Percentiles rank a stretch among this genome's conserved stretches.
Evolutionary conservation across 2,888 invertebrate genomes (phyloP).

Genomic region (Galerucella calmariensis): DNA sequence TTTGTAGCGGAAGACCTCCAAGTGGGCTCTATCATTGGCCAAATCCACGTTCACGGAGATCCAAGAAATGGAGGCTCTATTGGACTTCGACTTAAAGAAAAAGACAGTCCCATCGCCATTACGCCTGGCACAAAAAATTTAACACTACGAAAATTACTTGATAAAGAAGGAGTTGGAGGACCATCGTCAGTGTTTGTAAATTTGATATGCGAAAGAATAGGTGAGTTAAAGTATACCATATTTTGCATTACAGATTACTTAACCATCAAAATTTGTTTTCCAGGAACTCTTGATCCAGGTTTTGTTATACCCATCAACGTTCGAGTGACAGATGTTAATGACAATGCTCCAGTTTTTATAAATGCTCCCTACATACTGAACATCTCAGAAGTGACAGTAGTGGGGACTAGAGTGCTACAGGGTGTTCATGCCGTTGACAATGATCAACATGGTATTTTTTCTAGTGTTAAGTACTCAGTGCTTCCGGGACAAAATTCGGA

Average conservation of each 20-base stretch:
- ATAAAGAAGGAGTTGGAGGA: constrained; percentile 86
- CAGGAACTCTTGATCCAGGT: constrained; percentile 69
- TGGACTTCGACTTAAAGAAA: constrained; percentile 80
- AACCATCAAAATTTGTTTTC: not conserved
- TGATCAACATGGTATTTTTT: constrained; percentile 90
- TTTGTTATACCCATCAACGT: constrained; percentile 85
- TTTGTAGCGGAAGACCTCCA: constrained; percentile 88
- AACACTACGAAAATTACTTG: constrained; percentile 79
- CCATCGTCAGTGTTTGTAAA: constrained; percentile 88
- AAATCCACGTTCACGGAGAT: constrained; percentile 84
- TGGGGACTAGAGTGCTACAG: constrained; percentile 79
- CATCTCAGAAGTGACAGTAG: constrained; percentile 83
- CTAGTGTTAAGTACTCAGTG: constrained; percentile 84
- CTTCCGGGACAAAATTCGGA: constrained; percentile 83
- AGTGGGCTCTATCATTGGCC: constrained; percentile 83
- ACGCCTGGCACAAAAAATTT: constrained; percentile 83
- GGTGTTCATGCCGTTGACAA: constrained; percentile 83
- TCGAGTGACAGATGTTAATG: constrained; percentile 90
- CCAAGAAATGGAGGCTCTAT: constrained; percentile 82
- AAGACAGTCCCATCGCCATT: constrained; percentile 82
- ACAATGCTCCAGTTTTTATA: constrained; percentile 86
- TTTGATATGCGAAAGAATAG: constrained; percentile 84
- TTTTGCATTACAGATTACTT: constrained; percentile 50
- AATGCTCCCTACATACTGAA: constrained; percentile 85
- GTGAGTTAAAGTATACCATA: not conserved